Base-by-base conservation (phyloP, 2,888 invertebrate species). In the Chaetoderma sp. region DNA sequence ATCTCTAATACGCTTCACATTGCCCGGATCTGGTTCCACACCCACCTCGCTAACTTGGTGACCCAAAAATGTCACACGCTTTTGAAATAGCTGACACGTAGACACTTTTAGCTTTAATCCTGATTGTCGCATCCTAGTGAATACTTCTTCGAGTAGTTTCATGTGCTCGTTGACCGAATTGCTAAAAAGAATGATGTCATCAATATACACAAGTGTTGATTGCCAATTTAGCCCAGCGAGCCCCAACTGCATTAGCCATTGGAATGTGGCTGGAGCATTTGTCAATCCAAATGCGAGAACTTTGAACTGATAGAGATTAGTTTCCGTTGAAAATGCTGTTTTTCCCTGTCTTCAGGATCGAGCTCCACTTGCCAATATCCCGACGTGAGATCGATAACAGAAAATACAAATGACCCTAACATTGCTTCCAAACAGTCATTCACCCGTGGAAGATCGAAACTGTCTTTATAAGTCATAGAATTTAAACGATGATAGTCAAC, bases 401-500 rank as follows among this genome's bases (percentile, higher is more conserved):
- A 55, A 49, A 67, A 67, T 32, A 45, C 55, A n/a, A 28, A 63
- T 2, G 54, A 33, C 6, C 56, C 55, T 6, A 54, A 32, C 13
- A 67, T 47, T 8, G 63, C n/a, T 23, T 60, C 63, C 16, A 67
- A 32, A 2, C 55, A 39, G 25, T 67, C 52, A 21, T 64, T 63
- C 32, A 63, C 60, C 10, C 59, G 44, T 25, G 55, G 63, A n/a
- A 63, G 47, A 16, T 63, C 60, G 27, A 60, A 63, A 3, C 25
- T 44, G 28, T 67, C 67, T 47, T 67, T 63, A 10, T 45, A 13
- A n/a, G 63, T 63, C 1, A 63, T 8, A 32, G 23, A 45, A 60
- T 79, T 80, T 4, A 81, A 39, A 6, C 54, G 28, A 16, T 78
- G 27, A 50, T 74, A 80, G 50, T 80, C 78, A 8, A 77, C 67